Evolutionary conservation across 2,888 invertebrate species (phyloP), one percentile per base, ranked within the genome.

Genomic region (Tupiocoris notatus): DNA sequence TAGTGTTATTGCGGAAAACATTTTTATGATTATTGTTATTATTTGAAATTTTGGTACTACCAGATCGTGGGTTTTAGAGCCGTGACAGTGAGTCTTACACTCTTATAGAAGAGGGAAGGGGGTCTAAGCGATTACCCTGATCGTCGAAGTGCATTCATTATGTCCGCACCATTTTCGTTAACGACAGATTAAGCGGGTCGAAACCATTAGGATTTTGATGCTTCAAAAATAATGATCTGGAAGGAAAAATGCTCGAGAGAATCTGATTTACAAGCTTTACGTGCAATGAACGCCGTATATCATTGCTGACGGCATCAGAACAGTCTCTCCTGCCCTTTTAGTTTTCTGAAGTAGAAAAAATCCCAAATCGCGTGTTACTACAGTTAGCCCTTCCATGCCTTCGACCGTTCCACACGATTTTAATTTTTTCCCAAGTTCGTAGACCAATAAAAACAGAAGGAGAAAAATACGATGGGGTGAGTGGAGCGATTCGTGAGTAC

Each of bases 401-500:
- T 16, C 22, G 16, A 22, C 16, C 2, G 67, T 18, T 54, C 56
- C 56, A 22, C 56, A 57, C 56, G 20, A 54, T 67, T 57, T 20
- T 57, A n/a, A 12, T 56, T 57, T 57, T 22, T 57, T 1, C 17
- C 17, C 21, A 6, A 56, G 57, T 17, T 21, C 56, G n/a, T 1
- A 59, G n/a, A 59, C 20, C 20, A 59, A 17, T 59, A n/a, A 17
- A 59, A 59, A 59, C 17, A 59, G 16, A 59, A 20, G 22, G 56
- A 67, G 25, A 67, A 67, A 57, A 67, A 67, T 67, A 23, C 54
- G 21, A 67, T 56, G 67, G 12, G 2, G 3, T 1, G 20, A 1
- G 16, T 23, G 24, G 2, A 21, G 17, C 23, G 12, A 56, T 67
- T 67, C 67, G 67, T 67, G 67, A 67, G 67, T 22, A 12, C 54